These are phyloP conservation scores for Orcinus orca DNA, from an alignment of 2,113 vertebrate genomes.

Conservation along the genomic window DNA sequence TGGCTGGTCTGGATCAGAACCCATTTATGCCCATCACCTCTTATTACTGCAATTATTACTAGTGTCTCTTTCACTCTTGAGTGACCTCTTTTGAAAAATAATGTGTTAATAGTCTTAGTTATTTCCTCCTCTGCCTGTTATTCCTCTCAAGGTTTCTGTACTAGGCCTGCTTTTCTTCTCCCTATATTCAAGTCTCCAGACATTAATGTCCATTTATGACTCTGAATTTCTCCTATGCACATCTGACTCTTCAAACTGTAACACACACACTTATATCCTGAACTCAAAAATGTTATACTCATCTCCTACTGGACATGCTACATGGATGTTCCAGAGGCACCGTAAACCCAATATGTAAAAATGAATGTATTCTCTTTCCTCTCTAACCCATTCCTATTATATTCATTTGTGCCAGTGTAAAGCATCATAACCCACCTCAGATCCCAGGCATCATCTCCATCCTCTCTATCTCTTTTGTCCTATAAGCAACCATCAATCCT, in stretches of 20 bases:
- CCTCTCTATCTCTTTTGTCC: not conserved
- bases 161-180: not conserved
- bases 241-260: not conserved
- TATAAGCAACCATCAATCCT: not conserved
- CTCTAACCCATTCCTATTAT: not conserved
- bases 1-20: not conserved
- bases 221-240: not conserved
- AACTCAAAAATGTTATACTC: not conserved
- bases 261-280: no score
- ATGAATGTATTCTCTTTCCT: not conserved
- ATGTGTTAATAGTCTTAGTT: not conserved
- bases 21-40: not conserved
- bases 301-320: not conserved
- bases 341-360: not conserved
- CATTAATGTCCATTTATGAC: not conserved
- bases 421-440: not conserved
- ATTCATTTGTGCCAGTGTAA: not conserved
- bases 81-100: not conserved
- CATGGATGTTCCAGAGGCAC: not conserved
- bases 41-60: not conserved
- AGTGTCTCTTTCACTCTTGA: not conserved
- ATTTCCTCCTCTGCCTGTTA: not conserved
- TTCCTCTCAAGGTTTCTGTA: not conserved
- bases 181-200: not conserved
- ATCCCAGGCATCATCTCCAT: not conserved